Conservation (phyloP, 2,888 invertebrate species). For the Cecidostiba fungosa region DNA sequence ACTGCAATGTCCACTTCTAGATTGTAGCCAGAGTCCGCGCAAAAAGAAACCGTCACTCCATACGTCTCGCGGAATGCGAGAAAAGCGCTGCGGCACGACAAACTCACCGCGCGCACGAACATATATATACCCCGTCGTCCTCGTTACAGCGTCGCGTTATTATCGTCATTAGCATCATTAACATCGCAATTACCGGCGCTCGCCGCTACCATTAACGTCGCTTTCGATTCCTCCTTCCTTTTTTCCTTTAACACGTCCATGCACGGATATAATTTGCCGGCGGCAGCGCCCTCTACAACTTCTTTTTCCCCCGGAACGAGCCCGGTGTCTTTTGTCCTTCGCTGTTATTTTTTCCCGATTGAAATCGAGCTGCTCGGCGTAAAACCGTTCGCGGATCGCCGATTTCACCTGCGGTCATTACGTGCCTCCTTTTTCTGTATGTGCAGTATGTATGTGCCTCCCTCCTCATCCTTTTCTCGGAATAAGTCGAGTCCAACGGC, state of each 20-base stretch:
- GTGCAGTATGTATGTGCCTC: background rate
- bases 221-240: constrained; percentile 32
- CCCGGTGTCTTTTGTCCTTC: constrained; percentile 16
- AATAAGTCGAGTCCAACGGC: background rate
- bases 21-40: background rate
- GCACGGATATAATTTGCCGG: background rate
- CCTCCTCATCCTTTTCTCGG: constrained; percentile 25
- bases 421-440: constrained; percentile 32
- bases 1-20: background rate
- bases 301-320: background rate
- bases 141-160: constrained; percentile 49
- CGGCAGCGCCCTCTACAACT: background rate
- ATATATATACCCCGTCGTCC: constrained; percentile 21
- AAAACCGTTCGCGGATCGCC: constrained; percentile 66
- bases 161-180: constrained; percentile 59
- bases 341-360: constrained; percentile 25
- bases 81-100: background rate
- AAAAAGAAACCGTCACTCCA: background rate
- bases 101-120: background rate
- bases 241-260: background rate
- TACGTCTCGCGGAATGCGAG: constrained; percentile 7
- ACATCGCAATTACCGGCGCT: constrained; percentile 44
- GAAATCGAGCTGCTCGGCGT: constrained; percentile 45
- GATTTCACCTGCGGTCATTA: constrained; percentile 65
- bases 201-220: constrained; percentile 23